Evolutionary conservation across 2,113 vertebrate species (phyloP).

Genomic region (Rostratula benghalensis): DNA sequence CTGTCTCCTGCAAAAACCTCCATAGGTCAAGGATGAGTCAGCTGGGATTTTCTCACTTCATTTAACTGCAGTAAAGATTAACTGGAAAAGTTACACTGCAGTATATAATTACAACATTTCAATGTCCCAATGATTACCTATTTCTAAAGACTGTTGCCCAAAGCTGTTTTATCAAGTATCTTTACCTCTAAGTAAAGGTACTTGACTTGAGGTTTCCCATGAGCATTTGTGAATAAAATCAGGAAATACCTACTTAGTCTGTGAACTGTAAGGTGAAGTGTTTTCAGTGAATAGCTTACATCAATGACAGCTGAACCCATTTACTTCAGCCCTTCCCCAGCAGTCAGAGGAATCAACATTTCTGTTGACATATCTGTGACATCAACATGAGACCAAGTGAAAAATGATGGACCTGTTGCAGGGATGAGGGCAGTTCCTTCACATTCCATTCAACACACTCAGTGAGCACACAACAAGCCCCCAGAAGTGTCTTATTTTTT

Average conservation of each 20-base stretch:
- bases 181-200: no score
- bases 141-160: not conserved
- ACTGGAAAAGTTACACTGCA: not conserved
- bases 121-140: not conserved
- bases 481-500: accelerated
- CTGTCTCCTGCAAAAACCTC: not conserved
- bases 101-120: not conserved
- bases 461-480: not conserved
- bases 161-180: not conserved
- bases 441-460: not conserved
- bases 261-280: not conserved
- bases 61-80: not conserved
- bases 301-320: not conserved
- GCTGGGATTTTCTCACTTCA: not conserved
- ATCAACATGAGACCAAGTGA: accelerated
- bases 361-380: not conserved
- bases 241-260: accelerated
- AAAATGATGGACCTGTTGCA: accelerated
- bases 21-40: not conserved
- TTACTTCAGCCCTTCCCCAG: not conserved
- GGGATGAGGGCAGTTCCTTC: not conserved
- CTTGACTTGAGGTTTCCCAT: not conserved
- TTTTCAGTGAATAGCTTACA: not conserved
- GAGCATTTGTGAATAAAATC: not conserved
- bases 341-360: not conserved